Evolutionary conservation across 2,113 vertebrate species (phyloP).

Genomic region (Istiophorus platypterus): DNA sequence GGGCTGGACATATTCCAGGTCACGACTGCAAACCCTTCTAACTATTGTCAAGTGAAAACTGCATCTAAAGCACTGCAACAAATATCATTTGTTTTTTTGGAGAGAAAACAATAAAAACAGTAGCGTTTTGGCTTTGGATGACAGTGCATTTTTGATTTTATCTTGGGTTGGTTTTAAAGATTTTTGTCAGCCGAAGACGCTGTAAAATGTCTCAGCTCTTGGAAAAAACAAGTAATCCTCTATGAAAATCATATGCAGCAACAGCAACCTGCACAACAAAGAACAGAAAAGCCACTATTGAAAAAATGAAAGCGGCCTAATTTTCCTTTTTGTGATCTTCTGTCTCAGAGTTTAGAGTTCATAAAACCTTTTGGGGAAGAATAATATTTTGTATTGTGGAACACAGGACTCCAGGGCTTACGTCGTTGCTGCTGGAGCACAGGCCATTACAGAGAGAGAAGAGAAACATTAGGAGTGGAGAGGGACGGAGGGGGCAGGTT

Average conservation of each 20-base stretch:
- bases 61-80: background rate
- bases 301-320: background rate
- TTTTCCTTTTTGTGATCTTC: constrained; percentile 31
- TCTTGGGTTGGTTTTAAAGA: background rate
- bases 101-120: background rate
- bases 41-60: constrained; percentile 2
- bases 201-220: background rate
- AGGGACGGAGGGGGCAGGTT: constrained; percentile 36
- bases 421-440: constrained; percentile 30
- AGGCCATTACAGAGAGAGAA: constrained; percentile 42
- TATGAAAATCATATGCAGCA: background rate
- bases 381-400: constrained; percentile 34
- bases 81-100: background rate
- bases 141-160: constrained; percentile 4
- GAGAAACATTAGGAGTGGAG: constrained; percentile 34
- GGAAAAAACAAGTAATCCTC: background rate
- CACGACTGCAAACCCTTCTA: background rate
- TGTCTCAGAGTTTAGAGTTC: background rate
- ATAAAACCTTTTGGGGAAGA: constrained; percentile 32
- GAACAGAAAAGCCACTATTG: background rate
- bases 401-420: constrained; percentile 31
- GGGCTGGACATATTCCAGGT: constrained; percentile 17
- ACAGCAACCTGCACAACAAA: background rate
- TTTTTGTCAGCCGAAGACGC: background rate
- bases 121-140: background rate